Conservation (phyloP, 1,140 invertebrate species). For the Magallana gigas region DNA sequence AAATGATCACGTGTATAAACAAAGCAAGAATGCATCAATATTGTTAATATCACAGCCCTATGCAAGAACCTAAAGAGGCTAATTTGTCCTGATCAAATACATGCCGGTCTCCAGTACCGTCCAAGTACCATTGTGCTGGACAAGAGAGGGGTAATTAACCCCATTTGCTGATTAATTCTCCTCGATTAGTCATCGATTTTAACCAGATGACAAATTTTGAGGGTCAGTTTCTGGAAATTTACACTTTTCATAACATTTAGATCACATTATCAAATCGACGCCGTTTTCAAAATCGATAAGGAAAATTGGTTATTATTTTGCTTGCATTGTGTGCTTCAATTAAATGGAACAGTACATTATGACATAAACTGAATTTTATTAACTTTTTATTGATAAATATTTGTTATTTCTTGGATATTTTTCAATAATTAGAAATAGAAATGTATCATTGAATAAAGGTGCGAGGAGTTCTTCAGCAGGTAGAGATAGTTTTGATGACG, state of each 20-base stretch:
- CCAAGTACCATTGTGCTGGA: not conserved
- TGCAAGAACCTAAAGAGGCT: not conserved
- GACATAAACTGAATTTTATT: too few species aligned
- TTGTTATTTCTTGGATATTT: too few species aligned
- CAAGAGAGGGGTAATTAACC: constrained; percentile 1
- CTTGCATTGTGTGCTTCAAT: too few species aligned
- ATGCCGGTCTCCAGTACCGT: not conserved
- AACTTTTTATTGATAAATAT: too few species aligned
- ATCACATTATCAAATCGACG: not conserved
- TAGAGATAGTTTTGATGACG: constrained; percentile 61
- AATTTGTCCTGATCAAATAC: constrained; percentile 25
- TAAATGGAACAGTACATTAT: too few species aligned
- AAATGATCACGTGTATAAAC: constrained; percentile 11
- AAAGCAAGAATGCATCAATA: constrained; percentile 11
- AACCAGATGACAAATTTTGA: not conserved
- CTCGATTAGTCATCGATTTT: not conserved
- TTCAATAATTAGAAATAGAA: not conserved
- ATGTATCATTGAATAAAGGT: not conserved
- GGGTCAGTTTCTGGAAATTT: not conserved
- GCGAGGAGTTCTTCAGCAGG: constrained; percentile 57
- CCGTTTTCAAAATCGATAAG: too few species aligned
- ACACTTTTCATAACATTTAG: not conserved
- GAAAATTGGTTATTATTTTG: too few species aligned
- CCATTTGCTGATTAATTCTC: not conserved
- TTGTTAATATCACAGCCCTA: not conserved